These are phyloP conservation scores for Neodiprion fabricii DNA, from an alignment of 1,140 invertebrate genomes.

Conservation along the genomic window DNA sequence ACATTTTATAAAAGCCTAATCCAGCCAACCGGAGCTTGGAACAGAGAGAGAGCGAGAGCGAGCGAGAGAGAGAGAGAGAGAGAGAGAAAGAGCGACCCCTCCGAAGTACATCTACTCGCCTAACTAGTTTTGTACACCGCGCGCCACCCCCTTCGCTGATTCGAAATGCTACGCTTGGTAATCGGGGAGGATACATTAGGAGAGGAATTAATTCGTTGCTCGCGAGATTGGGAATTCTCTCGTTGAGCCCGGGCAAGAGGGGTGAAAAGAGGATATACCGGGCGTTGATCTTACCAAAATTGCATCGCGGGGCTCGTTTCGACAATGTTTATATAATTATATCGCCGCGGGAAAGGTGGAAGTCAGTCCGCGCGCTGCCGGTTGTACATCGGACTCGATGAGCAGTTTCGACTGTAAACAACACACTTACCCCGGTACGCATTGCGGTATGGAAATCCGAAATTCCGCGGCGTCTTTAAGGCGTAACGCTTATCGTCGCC, in stretches of 20 bases:
- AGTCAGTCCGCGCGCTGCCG: too few species aligned
- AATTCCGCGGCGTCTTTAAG: too few species aligned
- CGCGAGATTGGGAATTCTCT: slow-evolving; percentile 35
- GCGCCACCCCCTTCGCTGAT: slow-evolving; percentile 22
- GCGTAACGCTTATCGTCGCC: too few species aligned
- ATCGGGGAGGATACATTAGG: slow-evolving; percentile 43
- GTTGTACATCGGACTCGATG: too few species aligned
- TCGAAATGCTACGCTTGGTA: slow-evolving; percentile 37
- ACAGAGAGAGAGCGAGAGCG: too few species aligned
- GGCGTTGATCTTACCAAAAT: neutral
- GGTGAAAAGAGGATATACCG: neutral
- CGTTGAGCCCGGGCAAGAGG: neutral
- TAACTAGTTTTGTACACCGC: slow-evolving; percentile 46
- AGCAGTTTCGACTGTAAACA: too few species aligned
- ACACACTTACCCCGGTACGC: too few species aligned
- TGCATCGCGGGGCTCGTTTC: neutral
- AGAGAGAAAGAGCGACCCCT: neutral
- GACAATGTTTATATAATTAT: too few species aligned
- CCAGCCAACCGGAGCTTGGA: slow-evolving; percentile 8
- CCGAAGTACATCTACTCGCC: slow-evolving; percentile 44
- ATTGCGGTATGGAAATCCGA: too few species aligned
- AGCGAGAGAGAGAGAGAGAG: too few species aligned
- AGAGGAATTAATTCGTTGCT: slow-evolving; percentile 53
- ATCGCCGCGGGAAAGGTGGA: too few species aligned
- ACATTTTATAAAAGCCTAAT: slow-evolving; percentile 26